Evolutionary conservation across 2,888 invertebrate genomes (phyloP).

Genomic region (Dynastes hyllus): DNA sequence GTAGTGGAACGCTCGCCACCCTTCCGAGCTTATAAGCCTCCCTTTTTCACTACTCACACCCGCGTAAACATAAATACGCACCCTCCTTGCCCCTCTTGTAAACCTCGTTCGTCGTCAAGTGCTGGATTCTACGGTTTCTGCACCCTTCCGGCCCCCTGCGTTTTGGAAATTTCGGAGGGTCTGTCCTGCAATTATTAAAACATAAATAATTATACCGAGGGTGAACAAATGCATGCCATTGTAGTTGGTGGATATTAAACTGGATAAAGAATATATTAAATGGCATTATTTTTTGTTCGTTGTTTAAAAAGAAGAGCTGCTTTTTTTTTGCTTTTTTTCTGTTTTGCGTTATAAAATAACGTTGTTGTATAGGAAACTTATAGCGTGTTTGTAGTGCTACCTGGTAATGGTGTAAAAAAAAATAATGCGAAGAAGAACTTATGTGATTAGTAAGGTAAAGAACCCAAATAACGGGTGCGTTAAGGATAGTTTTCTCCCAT

Average conservation of each 20-base stretch:
- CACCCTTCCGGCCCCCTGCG: not conserved
- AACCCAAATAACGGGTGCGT: too few species aligned
- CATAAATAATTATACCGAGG: conserved; percentile 41
- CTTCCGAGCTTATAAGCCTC: conserved; percentile 4
- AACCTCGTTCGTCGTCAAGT: not conserved
- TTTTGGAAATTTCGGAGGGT: conserved; percentile 30
- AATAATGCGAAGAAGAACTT: too few species aligned
- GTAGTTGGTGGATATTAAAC: not conserved
- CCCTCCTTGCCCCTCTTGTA: not conserved
- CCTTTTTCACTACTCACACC: conserved; percentile 26
- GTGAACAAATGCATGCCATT: conserved; percentile 8
- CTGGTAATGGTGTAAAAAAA: too few species aligned
- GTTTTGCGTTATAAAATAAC: too few species aligned
- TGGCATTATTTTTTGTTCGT: conserved; percentile 14
- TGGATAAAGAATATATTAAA: conserved; percentile 36
- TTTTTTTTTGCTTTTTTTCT: too few species aligned
- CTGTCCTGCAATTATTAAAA: conserved; percentile 45
- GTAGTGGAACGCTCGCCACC: not conserved
- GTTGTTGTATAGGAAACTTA: too few species aligned
- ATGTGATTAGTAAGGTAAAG: too few species aligned
- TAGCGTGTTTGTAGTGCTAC: too few species aligned
- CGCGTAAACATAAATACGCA: conserved; percentile 42
- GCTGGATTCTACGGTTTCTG: too few species aligned
- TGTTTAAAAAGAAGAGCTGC: too few species aligned
- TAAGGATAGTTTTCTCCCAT: too few species aligned